A percentile compares a stretch with the other conserved stretches of the same genome.
phyloP scores from a whole-genome alignment of 2,888 invertebrate species.

The Meliscaeva auricollis region DNA sequence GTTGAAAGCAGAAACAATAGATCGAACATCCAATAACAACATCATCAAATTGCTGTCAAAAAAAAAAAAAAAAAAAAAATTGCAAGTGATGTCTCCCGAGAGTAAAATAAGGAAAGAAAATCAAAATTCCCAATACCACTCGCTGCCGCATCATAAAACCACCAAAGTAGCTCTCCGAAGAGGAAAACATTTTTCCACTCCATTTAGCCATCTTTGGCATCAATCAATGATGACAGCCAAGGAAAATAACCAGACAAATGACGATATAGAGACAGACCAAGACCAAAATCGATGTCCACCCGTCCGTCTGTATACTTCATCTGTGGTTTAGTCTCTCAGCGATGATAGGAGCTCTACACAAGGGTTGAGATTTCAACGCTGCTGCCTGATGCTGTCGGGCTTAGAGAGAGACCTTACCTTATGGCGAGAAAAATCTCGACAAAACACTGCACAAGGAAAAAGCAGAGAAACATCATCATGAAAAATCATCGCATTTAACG shows the following conservation, averaged over 20 bases:
- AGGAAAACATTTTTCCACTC: conserved; percentile 69
- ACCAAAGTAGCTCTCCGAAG: conserved; percentile 32
- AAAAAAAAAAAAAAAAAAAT: too few relatives aligned
- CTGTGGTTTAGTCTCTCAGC: not conserved
- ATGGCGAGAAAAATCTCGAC: conserved; percentile 57
- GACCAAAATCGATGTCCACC: conserved; percentile 37
- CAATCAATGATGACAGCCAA: conserved; percentile 73
- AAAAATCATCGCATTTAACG: conserved; percentile 72
- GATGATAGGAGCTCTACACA: conserved; percentile 1
- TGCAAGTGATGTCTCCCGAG: conserved; percentile 24
- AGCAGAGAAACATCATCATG: conserved; percentile 47
- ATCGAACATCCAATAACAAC: conserved; percentile 2
- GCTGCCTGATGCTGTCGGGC: not conserved
- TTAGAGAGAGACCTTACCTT: conserved; percentile 34
- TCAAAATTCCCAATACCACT: conserved; percentile 31
- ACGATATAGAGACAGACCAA: conserved; percentile 53
- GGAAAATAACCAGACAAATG: conserved; percentile 69
- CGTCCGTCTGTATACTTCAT: not conserved
- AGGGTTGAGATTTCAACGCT: conserved; percentile 24
- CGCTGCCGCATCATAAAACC: not conserved
- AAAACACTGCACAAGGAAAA: conserved; percentile 1
- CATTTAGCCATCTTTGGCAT: conserved; percentile 73
- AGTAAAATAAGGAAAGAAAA: conserved; percentile 25
- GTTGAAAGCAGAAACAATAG: not conserved
- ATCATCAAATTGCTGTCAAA: conserved; percentile 2